Base-by-base conservation (phyloP, 2,888 invertebrate genomes). In the Iselma pallidipennis region DNA sequence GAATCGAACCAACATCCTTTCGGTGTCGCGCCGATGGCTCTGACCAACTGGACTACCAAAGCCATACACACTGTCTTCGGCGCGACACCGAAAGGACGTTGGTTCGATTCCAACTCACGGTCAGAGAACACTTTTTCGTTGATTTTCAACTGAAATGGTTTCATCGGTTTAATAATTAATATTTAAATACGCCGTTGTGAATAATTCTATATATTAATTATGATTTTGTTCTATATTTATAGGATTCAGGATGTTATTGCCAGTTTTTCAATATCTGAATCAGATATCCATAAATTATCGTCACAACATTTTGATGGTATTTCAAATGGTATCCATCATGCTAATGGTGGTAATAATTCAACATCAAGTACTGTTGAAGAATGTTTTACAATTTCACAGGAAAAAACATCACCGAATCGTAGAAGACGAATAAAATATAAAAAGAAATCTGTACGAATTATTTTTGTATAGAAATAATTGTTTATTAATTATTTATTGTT, bases 231-330 rank as follows among this genome's bases (percentile, higher is more conserved):
- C 23, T 50, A 49, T 16, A 14, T 33, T n/a, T 29, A n/a, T n/a
- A 57, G 65, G 21, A 60, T 60, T 16, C 55, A 63, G 37, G 56
- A 61, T 29, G 61, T 59, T 28, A 72, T 73, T 31, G 73, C 74
- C 57, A 72, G 65, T 57, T 91, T 93, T 82, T 95, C 94, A 4
- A 94, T 92, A 68, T 95, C 95, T 2, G 95, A 96, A 82, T 94
- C 94, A 1, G 95, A 95, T 21, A 82, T 95, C 65, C 90, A 95
- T 81, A 89, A 90, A 54, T 83, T 94, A 55, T 78, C 82, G 5
- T 81, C 84, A 29, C 76, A 76, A 71, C 71, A 70, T 59, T 69
- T 73, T 57, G 75, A 76, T 45, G 45, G 45, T 2, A 23, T 45
- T 45, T 21, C 45, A 12, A 45, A 45, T 45, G 45, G 23, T 3